Evolutionary conservation across 53 echinoderm and acorn worm species (phyloP), one percentile per base, ranked within the genome.

Genomic region (Hippasteria phrygiana): DNA sequence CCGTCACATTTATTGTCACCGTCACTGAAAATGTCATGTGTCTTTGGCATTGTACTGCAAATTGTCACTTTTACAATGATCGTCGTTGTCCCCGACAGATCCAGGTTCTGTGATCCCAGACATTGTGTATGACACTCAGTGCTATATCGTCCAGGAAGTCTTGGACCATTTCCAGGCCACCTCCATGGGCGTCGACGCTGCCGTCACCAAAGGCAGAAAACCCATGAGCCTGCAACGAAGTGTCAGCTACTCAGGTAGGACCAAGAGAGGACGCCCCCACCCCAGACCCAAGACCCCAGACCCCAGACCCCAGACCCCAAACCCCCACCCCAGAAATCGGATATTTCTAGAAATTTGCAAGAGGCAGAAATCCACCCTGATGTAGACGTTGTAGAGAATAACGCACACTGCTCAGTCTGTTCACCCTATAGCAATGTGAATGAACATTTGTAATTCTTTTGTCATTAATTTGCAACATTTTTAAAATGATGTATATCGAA

Each of bases 141-240:
- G 93, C 43, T 94, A 98, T 64, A 89, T 99, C 20, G 77, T 96
- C 47, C 87, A 76, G 42, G 99, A 99, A 78, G 92, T 95, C 51
- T 65, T 99, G 31, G 95, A 96, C 40, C 96, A 99, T 73, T 94
- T 99, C 80, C 82, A 75, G 32, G 83, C 94, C 34, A 90, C 94
- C 34, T 91, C 94, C 50, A 93, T 89, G 89, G 89, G 93, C 28
- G 71, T 92, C 20, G 92, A 95, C 34, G 80, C 97, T 2, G 87
- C 90, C 24, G 89, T 94, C 41, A 55, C 87, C 0, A 87, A 80
- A 38, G 87, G 94, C 63, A 84, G 88, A 87, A 93, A 92, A 35
- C 43, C 93, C 32, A 45, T 80, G 39, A 74, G 45, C 20, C 56
- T 95, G 10, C 92, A 93, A 14, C 43, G 94, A 35, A 97, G 93